A percentile compares a stretch with the other conserved stretches of the same genome.
phyloP scores from a whole-genome alignment of 2,113 vertebrate species.

The Pluvialis apricaria region DNA sequence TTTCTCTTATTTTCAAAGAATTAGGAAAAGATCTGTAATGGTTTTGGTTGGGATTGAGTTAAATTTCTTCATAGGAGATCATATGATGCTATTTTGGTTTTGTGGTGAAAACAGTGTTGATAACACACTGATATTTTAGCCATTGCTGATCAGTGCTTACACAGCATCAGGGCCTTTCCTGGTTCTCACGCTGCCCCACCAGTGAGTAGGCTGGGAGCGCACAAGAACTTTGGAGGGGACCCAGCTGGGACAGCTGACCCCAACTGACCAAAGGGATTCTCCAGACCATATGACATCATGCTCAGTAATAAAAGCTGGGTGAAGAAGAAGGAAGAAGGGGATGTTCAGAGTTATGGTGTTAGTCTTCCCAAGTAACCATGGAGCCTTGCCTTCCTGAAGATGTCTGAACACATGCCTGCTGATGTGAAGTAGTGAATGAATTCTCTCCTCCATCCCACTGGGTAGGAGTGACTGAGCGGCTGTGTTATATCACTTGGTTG shows the following conservation, averaged over 20 bases:
- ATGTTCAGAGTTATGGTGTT: neutral
- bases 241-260: neutral
- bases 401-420: neutral
- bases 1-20: neutral
- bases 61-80: neutral
- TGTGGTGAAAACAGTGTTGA: neutral
- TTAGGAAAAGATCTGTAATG: neutral
- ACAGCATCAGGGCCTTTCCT: rapidly evolving
- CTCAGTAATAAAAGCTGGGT: neutral
- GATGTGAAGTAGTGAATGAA: neutral
- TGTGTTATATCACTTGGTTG: neutral
- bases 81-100: neutral
- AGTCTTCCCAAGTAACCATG: neutral
- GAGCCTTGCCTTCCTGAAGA: neutral
- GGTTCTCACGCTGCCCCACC: neutral
- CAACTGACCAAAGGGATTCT: neutral
- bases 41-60: neutral
- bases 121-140: neutral
- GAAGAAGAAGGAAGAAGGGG: neutral
- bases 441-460: neutral
- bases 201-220: neutral
- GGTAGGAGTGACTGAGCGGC: rapidly evolving
- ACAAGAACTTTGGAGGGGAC: neutral
- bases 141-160: neutral
- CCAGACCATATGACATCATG: neutral